Evolutionary conservation across 1,140 invertebrate genomes (phyloP).

Genomic region (Drosophila ficusphila): DNA sequence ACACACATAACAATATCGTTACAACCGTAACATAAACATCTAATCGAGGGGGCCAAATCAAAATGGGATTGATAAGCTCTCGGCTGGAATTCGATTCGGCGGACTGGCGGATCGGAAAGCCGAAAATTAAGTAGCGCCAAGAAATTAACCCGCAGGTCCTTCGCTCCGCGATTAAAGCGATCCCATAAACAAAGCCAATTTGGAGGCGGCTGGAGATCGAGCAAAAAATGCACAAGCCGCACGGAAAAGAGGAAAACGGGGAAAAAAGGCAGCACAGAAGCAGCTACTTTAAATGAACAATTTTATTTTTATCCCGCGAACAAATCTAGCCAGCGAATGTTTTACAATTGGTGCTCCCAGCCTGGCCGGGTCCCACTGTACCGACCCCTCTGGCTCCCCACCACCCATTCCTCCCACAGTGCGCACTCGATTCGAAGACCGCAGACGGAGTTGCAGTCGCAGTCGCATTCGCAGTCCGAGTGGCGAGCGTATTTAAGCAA

Average conservation of each 20-base stretch:
- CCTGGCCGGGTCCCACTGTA: conserved; percentile 29
- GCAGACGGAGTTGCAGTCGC: conserved; percentile 34
- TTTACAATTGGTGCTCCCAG: conserved; percentile 74
- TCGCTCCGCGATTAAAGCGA: conserved; percentile 61
- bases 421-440: conserved; percentile 2
- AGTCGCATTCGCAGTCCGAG: conserved; percentile 36
- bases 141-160: conserved; percentile 80
- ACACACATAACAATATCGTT: conserved; percentile 23
- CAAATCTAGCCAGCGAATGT: conserved; percentile 83
- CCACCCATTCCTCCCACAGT: conserved; percentile 6
- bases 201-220: conserved; percentile 51
- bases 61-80: conserved; percentile 44
- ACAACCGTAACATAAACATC: conserved; percentile 40
- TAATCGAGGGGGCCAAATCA: conserved; percentile 37
- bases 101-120: not conserved
- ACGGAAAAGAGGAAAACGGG: not conserved
- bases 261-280: conserved; percentile 62
- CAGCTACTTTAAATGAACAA: conserved; percentile 84
- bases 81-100: not conserved
- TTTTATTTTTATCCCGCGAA: conserved; percentile 84
- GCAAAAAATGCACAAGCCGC: conserved; percentile 9
- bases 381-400: not conserved
- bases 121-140: conserved; percentile 73
- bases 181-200: conserved; percentile 81
- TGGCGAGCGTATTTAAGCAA: conserved; percentile 80